Evolutionary conservation across 2,888 invertebrate species (phyloP).

Genomic region (Tipula vernalis): DNA sequence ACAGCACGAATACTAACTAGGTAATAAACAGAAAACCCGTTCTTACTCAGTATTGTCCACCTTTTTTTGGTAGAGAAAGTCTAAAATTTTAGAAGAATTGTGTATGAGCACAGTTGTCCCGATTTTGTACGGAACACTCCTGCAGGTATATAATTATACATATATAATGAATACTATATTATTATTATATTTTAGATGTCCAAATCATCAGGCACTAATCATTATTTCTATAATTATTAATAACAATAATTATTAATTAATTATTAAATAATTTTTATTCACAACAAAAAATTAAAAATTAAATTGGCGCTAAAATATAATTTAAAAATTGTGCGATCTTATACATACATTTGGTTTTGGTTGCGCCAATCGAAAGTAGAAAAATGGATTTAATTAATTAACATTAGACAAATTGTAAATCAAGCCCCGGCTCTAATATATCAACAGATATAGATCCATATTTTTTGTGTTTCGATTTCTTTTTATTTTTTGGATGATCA

Average conservation of each 20-base stretch:
- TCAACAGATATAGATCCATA: conserved; percentile 17
- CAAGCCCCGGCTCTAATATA: conserved; percentile 18
- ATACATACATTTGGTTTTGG: not conserved
- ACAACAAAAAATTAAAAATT: not conserved
- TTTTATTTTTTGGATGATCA: conserved; percentile 15
- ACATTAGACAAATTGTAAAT: conserved; percentile 20
- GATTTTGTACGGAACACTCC: too few species aligned
- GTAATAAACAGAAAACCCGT: too few species aligned
- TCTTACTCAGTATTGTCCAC: too few species aligned
- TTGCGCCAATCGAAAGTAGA: not conserved
- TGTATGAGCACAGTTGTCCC: too few species aligned
- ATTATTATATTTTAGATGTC: not conserved
- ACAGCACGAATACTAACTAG: too few species aligned
- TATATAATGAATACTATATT: not conserved
- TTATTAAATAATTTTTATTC: not conserved
- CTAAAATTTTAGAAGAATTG: too few species aligned
- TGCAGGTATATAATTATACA: not conserved
- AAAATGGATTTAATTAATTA: not conserved
- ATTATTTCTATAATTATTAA: not conserved
- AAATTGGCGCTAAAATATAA: not conserved
- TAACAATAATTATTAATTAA: not conserved
- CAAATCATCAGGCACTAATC: conserved; percentile 4
- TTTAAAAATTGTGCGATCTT: not conserved
- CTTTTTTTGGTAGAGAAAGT: too few species aligned
- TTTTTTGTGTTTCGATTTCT: conserved; percentile 16